Evolutionary conservation across 2,797 vertebrate genomes (phyloP).

Genomic region (Anniella stebbinsi): DNA sequence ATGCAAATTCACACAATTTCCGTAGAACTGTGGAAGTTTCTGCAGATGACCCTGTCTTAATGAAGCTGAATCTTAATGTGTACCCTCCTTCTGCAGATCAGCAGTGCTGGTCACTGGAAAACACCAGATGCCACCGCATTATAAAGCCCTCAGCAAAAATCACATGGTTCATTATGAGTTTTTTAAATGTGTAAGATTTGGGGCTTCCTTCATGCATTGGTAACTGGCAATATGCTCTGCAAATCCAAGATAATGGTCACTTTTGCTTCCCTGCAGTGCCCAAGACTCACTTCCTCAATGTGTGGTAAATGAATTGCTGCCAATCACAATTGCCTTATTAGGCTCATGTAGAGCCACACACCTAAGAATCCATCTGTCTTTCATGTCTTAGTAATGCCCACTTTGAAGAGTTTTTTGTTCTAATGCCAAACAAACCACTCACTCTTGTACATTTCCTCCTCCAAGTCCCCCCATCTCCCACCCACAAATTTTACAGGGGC

Average conservation of each 20-base stretch:
- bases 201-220: conserved; percentile 28
- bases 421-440: conserved; percentile 17
- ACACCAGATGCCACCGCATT: neutral
- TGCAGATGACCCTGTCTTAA: neutral
- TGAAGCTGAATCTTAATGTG: neutral
- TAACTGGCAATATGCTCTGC: conserved; percentile 30
- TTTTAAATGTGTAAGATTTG: conserved; percentile 35
- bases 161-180: conserved; percentile 18
- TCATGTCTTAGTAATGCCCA: conserved; percentile 39
- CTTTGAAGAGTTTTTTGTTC: conserved; percentile 28
- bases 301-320: conserved; percentile 40
- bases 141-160: conserved; percentile 27
- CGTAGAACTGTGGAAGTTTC: neutral
- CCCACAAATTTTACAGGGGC: neutral
- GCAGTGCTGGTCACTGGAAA: neutral
- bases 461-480: neutral
- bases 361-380: conserved; percentile 35
- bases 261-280: conserved; percentile 33
- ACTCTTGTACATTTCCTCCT: neutral
- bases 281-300: conserved; percentile 40
- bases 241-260: conserved; percentile 48
- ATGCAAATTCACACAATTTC: neutral
- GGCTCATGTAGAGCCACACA: conserved; percentile 21
- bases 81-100: neutral
- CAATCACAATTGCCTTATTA: conserved; percentile 36